Percentiles rank a stretch among this genome's conserved stretches.
phyloP scores from a whole-genome alignment of 2,113 vertebrate genomes.

The Cyphomyrus discorhynchus region DNA sequence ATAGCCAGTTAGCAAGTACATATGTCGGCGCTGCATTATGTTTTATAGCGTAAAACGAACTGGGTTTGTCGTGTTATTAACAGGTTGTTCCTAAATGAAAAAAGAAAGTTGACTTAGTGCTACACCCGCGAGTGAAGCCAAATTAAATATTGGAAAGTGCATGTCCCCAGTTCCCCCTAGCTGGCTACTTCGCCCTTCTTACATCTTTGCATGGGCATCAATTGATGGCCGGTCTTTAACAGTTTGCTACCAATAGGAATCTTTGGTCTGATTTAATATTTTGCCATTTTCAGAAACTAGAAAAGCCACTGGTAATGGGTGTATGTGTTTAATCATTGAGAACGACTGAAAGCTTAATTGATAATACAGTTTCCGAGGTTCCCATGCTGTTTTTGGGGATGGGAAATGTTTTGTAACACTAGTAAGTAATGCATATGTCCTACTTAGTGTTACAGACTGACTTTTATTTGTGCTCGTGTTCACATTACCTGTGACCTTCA shows the following conservation, averaged over 20 bases:
- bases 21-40: background rate
- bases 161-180: background rate
- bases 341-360: background rate
- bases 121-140: background rate
- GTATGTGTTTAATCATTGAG: background rate
- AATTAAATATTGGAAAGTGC: background rate
- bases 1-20: background rate
- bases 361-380: background rate
- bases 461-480: background rate
- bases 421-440: background rate
- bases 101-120: background rate
- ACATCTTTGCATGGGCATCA: background rate
- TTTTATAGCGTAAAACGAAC: background rate
- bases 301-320: background rate
- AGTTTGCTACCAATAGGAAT: background rate
- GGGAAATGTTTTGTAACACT: background rate
- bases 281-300: background rate
- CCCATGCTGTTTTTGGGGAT: background rate
- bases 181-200: background rate
- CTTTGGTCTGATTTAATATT: background rate
- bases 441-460: background rate
- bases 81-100: background rate
- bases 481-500: background rate
- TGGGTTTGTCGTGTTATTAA: background rate
- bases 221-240: background rate